Evolutionary conservation across 30 jellyfish, hydroid and myxozoan genomes (phyloP), one percentile per base, ranked within the genome.

Genomic region (Aurelia aurita complex sp. Pacific): DNA sequence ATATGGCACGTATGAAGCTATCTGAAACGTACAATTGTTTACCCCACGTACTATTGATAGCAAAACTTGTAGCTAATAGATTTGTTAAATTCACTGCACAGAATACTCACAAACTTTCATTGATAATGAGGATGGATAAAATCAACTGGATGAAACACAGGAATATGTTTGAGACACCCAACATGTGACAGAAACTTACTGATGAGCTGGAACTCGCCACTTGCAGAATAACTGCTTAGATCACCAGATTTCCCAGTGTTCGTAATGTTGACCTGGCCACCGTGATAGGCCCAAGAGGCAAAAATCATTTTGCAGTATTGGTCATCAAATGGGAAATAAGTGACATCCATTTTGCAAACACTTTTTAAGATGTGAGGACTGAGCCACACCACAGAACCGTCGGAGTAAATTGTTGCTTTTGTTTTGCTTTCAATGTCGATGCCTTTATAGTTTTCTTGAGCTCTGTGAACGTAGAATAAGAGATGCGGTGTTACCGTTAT

Each of bases 251-350:
- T 84, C 9, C 82, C 64, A 19, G 74, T 65, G 11, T 67, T 55
- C 17, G 88, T 51, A 12, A 92, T 68, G 94, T 92, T 87, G 66
- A 92, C 82, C 2, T 87, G 89, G 18, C 73, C 46, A 1, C 94
- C 95, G 43, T 92, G 96, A 36, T 79, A 81, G 63, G 98, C 98
- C 98, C 98, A 92, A 36, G 98, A 86, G 10, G 93, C 95, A 54
- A 92, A 92, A 5, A 57, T 67, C 87, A 92, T 67, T 13, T 85
- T 86, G 89, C 98, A 92, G 51, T 50, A 51, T 73, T 92, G 98
- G 53, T 70, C 91, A 68, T 92, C 98, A 81, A 92, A 92, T 32
- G 98, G 98, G 67, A 92, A 92, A 81, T 92, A 92, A 14, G 85
- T 68, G 43, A 92, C 84, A 74, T 81, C 89, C 91, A 92, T 76